Conservation (phyloP, 1,140 invertebrate genomes). For the Cepaea nemoralis region DNA sequence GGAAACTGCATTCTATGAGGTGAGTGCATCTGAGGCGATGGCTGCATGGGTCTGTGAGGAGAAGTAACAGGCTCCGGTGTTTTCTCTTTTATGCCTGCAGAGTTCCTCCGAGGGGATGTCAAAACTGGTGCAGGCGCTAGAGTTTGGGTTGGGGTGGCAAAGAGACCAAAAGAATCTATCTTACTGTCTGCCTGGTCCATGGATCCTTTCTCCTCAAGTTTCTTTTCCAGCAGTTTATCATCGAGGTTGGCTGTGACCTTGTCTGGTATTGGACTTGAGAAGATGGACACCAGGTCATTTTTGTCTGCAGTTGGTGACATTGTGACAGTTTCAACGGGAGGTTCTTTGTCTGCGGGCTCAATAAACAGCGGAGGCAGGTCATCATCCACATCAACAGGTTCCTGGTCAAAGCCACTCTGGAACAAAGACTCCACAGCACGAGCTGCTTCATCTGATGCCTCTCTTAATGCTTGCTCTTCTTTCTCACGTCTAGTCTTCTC, state of each 20-base stretch:
- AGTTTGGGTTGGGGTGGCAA: conserved; percentile 9
- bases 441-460: conserved; percentile 54
- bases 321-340: background rate
- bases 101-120: conserved; percentile 31
- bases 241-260: conserved; percentile 29
- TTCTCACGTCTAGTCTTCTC: conserved; percentile 49
- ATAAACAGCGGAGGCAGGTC: conserved; percentile 33
- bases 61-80: conserved; percentile 26
- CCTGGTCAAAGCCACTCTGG: conserved; percentile 22
- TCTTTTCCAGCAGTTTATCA: conserved; percentile 27
- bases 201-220: background rate
- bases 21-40: conserved; percentile 26
- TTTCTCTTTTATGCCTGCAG: conserved; percentile 16
- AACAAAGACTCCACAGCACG: conserved; percentile 52
- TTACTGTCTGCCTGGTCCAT: background rate
- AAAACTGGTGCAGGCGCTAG: conserved; percentile 21
- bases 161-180: conserved; percentile 13
- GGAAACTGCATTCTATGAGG: conserved; percentile 29
- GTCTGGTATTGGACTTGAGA: conserved; percentile 27
- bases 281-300: background rate
- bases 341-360: conserved; percentile 20
- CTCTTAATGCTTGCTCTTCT: conserved; percentile 42
- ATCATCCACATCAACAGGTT: conserved; percentile 18
- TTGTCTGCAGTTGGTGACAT: conserved; percentile 30
- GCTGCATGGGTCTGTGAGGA: conserved; percentile 5